Percentiles rank a stretch among this genome's conserved stretches.
Evolutionary conservation across 2,797 vertebrate species (phyloP).

Genomic region (Aratinga solstitialis): DNA sequence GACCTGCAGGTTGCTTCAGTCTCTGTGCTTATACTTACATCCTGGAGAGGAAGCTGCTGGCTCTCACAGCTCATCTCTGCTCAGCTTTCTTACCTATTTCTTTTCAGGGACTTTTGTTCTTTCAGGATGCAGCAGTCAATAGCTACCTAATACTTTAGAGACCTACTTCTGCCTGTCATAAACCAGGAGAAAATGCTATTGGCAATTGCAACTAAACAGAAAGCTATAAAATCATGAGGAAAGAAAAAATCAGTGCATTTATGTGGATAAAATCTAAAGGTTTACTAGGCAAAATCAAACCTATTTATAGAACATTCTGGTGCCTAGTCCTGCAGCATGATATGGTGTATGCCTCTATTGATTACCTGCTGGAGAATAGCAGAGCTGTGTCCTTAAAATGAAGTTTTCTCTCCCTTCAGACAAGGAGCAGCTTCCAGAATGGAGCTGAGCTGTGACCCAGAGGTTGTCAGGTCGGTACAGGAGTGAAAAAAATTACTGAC

Average conservation of each 20-base stretch:
- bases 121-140: background rate
- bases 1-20: background rate
- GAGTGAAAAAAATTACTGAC: background rate
- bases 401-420: background rate
- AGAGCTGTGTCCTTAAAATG: background rate
- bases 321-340: background rate
- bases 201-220: background rate
- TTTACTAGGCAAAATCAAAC: background rate
- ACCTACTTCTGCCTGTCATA: background rate
- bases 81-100: background rate
- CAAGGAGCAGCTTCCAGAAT: background rate
- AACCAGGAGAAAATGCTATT: background rate
- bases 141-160: background rate
- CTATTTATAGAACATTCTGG: background rate
- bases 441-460: background rate
- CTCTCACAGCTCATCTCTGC: background rate
- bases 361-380: background rate
- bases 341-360: background rate
- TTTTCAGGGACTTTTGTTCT: conserved; percentile 22
- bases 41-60: background rate
- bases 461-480: background rate
- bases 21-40: background rate
- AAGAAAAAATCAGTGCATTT: background rate
- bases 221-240: background rate
- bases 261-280: background rate